Base-by-base conservation (phyloP, 35 echinoderm and acorn worm species). In the Apostichopus californicus region DNA sequence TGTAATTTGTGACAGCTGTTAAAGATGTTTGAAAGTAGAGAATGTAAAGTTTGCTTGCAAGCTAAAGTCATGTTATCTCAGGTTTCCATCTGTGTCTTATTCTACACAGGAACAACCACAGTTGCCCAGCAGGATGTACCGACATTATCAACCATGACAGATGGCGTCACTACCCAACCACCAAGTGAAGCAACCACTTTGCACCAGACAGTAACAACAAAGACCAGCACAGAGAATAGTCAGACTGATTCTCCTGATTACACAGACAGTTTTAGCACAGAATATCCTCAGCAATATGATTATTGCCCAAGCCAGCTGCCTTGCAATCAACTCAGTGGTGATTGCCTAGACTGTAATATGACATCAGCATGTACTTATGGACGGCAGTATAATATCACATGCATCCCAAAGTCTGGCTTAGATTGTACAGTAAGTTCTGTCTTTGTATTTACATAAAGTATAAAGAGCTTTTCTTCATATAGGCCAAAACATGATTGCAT, bases 321-420 rank as follows among this genome's bases (percentile, higher is more conserved):
- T 4, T 96, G 95, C 90, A 56, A 83, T 56, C 57, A 92, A 11
- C 84, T 96, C 18, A 85, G 90, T 89, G 95, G 61, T 14, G 90
- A 96, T 52, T 96, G 95, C 61, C 23, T 96, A 8, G 93, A 96
- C 52, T 96, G 95, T 87, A 83, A 94, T 22, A 79, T 94, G 54
- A 92, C 91, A 78, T 17, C 89, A 11, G 92, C 83, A 24, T 96
- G 95, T 72, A 81, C 92, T 56, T 96, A 96, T 90, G 95, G 95
- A 23, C 90, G 72, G 68, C 84, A 89, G 7, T 94, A 96, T 63
- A 96, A 96, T 75, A 86, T 87, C 58, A 96, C 95, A 15, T 96
- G 95, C 63, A 53, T 6, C 17, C 93, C 93, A 28, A 96, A 94
- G 68, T 23, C 65, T 65, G 95, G 86, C 13, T 24, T 96, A 20